Conservation (phyloP, 1,140 invertebrate species). For the Nasonia giraulti region DNA sequence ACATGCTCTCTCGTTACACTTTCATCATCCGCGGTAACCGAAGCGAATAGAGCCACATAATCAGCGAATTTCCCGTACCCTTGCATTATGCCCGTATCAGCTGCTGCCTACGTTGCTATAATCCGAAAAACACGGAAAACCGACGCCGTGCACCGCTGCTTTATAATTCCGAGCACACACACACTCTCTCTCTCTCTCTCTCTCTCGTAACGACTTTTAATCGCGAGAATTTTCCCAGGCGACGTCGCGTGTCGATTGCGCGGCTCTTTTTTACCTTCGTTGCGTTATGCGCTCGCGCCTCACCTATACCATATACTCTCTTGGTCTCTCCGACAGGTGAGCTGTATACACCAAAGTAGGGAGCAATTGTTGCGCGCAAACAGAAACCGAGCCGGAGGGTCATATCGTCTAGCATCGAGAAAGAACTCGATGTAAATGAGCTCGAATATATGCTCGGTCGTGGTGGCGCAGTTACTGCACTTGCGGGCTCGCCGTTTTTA, state of each 20-base stretch:
- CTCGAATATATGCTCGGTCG: neutral
- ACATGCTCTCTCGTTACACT: neutral
- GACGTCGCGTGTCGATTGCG: neutral
- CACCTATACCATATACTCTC: neutral
- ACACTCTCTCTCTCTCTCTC: too few relatives aligned
- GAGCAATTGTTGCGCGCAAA: neutral
- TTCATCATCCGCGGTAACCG: neutral
- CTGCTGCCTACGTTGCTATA: too few relatives aligned
- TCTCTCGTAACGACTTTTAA: slow-evolving; percentile 31
- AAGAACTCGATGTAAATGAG: neutral
- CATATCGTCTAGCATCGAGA: neutral
- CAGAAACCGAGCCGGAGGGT: neutral
- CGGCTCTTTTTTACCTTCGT: slow-evolving; percentile 24
- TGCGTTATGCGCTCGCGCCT: neutral
- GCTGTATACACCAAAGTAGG: neutral
- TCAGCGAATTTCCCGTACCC: neutral
- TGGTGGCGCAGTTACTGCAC: neutral
- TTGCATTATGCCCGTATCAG: neutral
- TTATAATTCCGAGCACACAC: neutral
- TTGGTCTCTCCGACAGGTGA: neutral
- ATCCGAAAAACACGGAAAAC: neutral
- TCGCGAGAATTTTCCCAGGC: slow-evolving; percentile 50
- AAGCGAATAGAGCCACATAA: neutral
- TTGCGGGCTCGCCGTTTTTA: neutral
- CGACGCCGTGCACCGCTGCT: neutral